These are phyloP conservation scores for Oxyura jamaicensis DNA, from an alignment of 2,113 vertebrate species.

Conservation along the genomic window DNA sequence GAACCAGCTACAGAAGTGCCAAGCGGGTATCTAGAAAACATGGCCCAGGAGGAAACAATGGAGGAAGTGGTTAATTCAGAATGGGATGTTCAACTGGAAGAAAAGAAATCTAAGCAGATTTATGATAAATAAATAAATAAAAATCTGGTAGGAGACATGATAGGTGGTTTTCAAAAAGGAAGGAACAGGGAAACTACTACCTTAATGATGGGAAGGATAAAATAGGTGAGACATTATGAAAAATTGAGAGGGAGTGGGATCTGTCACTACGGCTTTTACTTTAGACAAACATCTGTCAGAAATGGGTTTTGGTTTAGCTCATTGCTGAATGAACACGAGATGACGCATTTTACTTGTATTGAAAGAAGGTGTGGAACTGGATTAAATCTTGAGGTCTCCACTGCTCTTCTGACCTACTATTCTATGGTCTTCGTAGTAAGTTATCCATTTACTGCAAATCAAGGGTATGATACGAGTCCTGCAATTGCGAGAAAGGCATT, in stretches of 20 bases:
- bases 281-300: background rate
- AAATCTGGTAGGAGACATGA: background rate
- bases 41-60: background rate
- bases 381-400: background rate
- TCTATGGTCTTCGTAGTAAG: background rate
- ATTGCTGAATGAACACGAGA: background rate
- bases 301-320: background rate
- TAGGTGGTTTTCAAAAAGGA: background rate
- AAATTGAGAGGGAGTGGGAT: background rate
- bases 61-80: background rate
- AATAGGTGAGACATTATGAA: background rate
- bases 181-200: background rate
- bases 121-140: background rate
- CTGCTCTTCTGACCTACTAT: background rate
- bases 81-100: background rate
- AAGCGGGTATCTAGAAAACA: background rate
- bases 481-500: background rate
- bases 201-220: background rate
- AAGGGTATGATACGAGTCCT: background rate
- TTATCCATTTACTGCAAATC: background rate
- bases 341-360: background rate
- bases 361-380: background rate
- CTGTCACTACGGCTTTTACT: background rate
- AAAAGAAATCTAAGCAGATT: background rate
- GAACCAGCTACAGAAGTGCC: background rate